Evolutionary conservation across 2,113 vertebrate genomes (phyloP).

Genomic region (Tachysurus fulvidraco): DNA sequence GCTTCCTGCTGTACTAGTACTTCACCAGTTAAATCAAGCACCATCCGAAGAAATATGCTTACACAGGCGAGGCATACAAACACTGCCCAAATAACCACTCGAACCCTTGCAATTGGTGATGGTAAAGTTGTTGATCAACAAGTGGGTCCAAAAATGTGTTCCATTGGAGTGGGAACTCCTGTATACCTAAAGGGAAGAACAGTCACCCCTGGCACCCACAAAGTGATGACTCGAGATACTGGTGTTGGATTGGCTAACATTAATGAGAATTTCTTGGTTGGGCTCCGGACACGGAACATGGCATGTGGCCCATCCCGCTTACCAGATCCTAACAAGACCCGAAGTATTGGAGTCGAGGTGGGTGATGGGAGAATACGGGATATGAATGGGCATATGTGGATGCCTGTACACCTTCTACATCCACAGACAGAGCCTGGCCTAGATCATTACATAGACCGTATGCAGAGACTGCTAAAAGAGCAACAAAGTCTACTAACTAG

Average conservation of each 20-base stretch:
- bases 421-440: constrained; percentile 75
- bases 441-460: constrained; percentile 88
- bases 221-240: constrained; percentile 79
- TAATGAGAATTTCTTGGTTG: constrained; percentile 88
- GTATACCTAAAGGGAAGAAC: constrained; percentile 35
- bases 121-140: constrained; percentile 76
- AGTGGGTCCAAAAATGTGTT: constrained; percentile 67
- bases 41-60: constrained; percentile 77
- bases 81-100: constrained; percentile 69
- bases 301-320: constrained; percentile 85
- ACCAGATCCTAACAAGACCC: constrained; percentile 72
- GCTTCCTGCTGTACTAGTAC: constrained; percentile 80
- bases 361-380: constrained; percentile 78
- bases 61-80: constrained; percentile 85
- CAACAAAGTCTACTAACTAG: constrained; percentile 85
- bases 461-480: constrained; percentile 85
- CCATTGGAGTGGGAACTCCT: constrained; percentile 79
- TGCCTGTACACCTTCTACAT: constrained; percentile 40
- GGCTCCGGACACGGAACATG: constrained; percentile 90
- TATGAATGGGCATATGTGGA: constrained; percentile 39
- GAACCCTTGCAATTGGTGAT: constrained; percentile 82
- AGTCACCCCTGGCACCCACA: constrained; percentile 41
- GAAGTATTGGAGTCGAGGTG: constrained; percentile 85
- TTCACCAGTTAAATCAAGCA: constrained; percentile 73
- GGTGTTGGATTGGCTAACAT: constrained; percentile 84